Evolutionary conservation across 2,113 vertebrate species (phyloP), one percentile per base, ranked within the genome.

Genomic region (Bufo bufo): DNA sequence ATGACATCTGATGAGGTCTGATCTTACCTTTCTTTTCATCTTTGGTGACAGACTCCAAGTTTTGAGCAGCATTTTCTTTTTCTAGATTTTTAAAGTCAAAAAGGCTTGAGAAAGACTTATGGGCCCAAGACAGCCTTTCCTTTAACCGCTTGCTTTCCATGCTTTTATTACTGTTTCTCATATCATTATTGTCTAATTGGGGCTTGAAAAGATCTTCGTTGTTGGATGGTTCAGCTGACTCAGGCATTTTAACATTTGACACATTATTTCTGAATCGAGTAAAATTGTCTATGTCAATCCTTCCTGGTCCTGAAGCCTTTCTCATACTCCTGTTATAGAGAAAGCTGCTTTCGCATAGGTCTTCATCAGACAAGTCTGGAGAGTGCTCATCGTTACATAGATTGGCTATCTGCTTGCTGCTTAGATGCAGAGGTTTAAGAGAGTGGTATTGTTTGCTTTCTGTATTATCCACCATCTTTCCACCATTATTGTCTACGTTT

Each of bases 101-200:
- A 47, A 97, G 94, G 59, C 93, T 96, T 17, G 95, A 95, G 5
- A 97, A 93, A 1, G 97, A 96, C 91, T 94, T 96, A 20, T 97
- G 96, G 12, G 96, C 96, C 90, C 94, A 95, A 82, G 95, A 94
- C 19, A 97, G 87, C 52, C 93, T 94, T 85, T 95, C 94, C 72
- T 90, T 93, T 47, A 97, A 92, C 77, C 94, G 96, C 84, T 96
- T 95, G 75, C 93, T 93, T 54, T 97, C 96, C 0, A 92, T 90
- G 63, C 16, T 94, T 92, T 94, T 96, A 75, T 75, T 75, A 84
- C 92, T 94, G 87, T 92, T 93, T 90, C 94, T 96, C 72, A 89
- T 89, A 20, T 90, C 90, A 43, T 91, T 93, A 56, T 63, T 89
- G 86, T 95, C 92, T 9, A 91, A 82, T 20, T 91, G 89, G 0